A percentile compares a stretch with the other conserved stretches of the same genome.
These are phyloP conservation scores for Herpetotheres cachinnans DNA, from an alignment of 2,113 vertebrate genomes.

Conservation along the genomic window DNA sequence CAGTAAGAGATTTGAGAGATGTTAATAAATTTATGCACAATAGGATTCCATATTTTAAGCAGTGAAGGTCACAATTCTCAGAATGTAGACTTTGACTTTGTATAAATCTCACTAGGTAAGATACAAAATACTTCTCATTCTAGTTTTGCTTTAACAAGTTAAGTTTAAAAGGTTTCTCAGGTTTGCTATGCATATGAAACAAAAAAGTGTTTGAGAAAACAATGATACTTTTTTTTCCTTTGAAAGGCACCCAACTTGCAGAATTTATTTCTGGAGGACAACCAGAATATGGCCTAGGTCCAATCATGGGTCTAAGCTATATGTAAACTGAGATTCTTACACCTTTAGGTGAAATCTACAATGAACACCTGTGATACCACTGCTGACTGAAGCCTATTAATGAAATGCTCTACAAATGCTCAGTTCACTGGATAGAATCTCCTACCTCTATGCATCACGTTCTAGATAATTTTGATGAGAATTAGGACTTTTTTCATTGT, in stretches of 20 bases:
- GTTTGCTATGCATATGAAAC: background rate
- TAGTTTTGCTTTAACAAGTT: background rate
- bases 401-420: background rate
- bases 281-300: background rate
- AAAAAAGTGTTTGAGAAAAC: background rate
- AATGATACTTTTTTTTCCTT: background rate
- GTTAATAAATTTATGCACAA: background rate
- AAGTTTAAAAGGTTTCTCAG: background rate
- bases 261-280: background rate
- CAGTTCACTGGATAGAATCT: background rate
- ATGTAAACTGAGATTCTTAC: background rate
- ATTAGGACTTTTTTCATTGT: background rate
- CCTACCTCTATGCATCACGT: fast-evolving
- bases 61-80: background rate
- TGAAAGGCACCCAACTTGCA: background rate
- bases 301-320: background rate
- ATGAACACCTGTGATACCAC: background rate
- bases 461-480: background rate
- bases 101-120: background rate
- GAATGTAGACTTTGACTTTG: background rate
- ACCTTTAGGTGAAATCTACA: background rate
- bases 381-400: background rate
- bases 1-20: background rate
- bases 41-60: background rate
- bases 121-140: background rate